phyloP scores from a whole-genome alignment of 2,888 invertebrate genomes.

The Hypselothyrea guttata region DNA sequence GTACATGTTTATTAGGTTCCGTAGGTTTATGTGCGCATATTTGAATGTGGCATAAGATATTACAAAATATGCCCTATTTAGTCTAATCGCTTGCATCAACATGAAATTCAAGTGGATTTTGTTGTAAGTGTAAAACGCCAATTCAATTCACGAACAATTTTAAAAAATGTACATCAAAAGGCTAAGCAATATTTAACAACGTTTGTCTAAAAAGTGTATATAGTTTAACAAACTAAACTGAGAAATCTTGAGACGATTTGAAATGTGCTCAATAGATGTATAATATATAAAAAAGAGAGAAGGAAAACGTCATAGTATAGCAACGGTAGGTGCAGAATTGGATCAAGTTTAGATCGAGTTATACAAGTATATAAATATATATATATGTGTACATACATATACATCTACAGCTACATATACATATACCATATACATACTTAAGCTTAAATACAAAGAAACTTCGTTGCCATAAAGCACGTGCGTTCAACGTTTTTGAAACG shows the following conservation, averaged over 20 bases:
- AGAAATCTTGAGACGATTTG: slow-evolving; percentile 12
- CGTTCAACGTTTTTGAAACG: slow-evolving; percentile 47
- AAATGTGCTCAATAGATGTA: slow-evolving; percentile 2
- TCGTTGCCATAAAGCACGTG: slow-evolving; percentile 43
- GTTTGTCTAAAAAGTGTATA: slow-evolving; percentile 52
- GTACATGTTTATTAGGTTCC: slow-evolving; percentile 8
- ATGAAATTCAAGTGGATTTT: slow-evolving; percentile 24
- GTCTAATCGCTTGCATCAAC: no score
- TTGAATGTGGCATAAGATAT: slow-evolving; percentile 14
- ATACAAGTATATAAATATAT: no score
- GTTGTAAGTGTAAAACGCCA: slow-evolving; percentile 9
- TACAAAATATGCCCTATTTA: slow-evolving; percentile 26
- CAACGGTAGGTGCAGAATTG: no score
- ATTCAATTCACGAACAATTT: slow-evolving; percentile 22
- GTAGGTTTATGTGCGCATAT: slow-evolving; percentile 36
- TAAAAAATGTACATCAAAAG: slow-evolving; percentile 28
- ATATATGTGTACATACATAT: no score
- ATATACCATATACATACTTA: slow-evolving; percentile 5
- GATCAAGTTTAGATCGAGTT: no score
- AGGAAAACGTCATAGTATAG: no score
- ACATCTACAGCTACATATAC: no score
- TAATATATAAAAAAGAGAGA: no score
- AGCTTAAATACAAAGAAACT: slow-evolving; percentile 27
- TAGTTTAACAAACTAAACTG: slow-evolving; percentile 50
- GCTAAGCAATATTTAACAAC: slow-evolving; percentile 72